Conservation (phyloP, 2,888 invertebrate species). For the Choristoneura rosaceana region DNA sequence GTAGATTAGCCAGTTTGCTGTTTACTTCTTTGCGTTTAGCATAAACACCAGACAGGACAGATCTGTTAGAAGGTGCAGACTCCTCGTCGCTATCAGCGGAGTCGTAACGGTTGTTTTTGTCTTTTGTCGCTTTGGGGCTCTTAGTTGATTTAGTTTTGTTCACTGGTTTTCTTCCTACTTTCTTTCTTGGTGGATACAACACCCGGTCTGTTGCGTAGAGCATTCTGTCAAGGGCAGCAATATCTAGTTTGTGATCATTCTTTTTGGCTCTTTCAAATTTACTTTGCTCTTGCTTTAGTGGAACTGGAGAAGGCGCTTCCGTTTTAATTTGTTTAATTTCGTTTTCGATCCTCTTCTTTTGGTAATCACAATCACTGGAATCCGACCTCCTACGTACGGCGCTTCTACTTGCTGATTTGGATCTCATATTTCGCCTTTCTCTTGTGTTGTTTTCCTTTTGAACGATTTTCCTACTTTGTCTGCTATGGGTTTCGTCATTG, state of each 20-base stretch:
- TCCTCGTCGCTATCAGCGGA: slow-evolving; percentile 76
- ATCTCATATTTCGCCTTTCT: slow-evolving; percentile 73
- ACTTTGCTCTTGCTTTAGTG: slow-evolving; percentile 76
- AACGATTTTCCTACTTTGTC: slow-evolving; percentile 69
- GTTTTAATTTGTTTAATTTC: slow-evolving; percentile 80
- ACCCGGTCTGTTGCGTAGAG: slow-evolving; percentile 91
- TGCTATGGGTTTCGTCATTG: slow-evolving; percentile 69
- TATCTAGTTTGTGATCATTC: slow-evolving; percentile 79
- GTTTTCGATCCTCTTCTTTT: slow-evolving; percentile 75
- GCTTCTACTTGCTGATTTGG: slow-evolving; percentile 78
- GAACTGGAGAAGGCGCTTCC: slow-evolving; percentile 79
- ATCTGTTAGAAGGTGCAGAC: slow-evolving; percentile 67
- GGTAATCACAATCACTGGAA: slow-evolving; percentile 79
- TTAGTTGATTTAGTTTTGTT: slow-evolving; percentile 72
- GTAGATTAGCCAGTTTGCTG: slow-evolving; percentile 73
- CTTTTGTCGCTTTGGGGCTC: slow-evolving; percentile 73
- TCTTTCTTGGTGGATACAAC: slow-evolving; percentile 91
- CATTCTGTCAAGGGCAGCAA: slow-evolving; percentile 88
- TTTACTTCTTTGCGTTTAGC: slow-evolving; percentile 82
- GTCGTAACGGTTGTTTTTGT: slow-evolving; percentile 77
- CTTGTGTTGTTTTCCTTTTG: slow-evolving; percentile 76
- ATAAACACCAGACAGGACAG: slow-evolving; percentile 80
- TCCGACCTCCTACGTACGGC: slow-evolving; percentile 78
- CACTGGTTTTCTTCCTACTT: slow-evolving; percentile 88
- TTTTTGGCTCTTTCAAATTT: slow-evolving; percentile 74